Percentiles rank a stretch among this genome's conserved stretches.
These are phyloP conservation scores for Malurus cyaneus DNA, from an alignment of 2,113 vertebrate species.

Conservation along the genomic window DNA sequence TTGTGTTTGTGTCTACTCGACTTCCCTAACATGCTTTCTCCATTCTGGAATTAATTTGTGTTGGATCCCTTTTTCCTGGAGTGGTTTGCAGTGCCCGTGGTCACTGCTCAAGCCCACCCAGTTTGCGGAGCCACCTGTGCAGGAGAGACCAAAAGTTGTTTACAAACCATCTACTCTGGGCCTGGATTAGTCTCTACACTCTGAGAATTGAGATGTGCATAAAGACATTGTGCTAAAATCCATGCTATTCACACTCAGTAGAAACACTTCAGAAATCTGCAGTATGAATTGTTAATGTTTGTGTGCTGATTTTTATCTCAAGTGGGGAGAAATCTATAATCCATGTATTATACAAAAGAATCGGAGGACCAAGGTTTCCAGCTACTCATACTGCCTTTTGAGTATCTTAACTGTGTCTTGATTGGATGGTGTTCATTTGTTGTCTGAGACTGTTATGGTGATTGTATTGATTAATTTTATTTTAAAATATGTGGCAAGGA, in stretches of 20 bases:
- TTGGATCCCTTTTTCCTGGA: neutral
- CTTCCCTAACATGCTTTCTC: neutral
- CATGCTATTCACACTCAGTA: neutral
- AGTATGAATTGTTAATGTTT: conserved; percentile 1
- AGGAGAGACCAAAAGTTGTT: conserved; percentile 22
- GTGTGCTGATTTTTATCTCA: conserved; percentile 31
- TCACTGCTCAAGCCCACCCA: neutral
- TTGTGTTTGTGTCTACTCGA: neutral
- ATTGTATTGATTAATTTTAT: conserved; percentile 60
- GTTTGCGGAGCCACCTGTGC: neutral
- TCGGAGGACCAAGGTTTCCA: conserved; percentile 51
- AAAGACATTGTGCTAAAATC: conserved; percentile 8
- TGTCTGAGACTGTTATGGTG: conserved; percentile 42
- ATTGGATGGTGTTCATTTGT: conserved; percentile 53
- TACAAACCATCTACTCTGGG: neutral
- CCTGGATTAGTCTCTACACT: neutral
- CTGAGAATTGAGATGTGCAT: neutral
- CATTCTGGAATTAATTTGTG: neutral
- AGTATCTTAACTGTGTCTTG: conserved; percentile 51
- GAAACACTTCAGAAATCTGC: neutral
- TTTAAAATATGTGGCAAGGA: conserved; percentile 58
- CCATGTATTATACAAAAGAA: neutral
- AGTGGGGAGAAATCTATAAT: neutral
- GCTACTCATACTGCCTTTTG: conserved; percentile 64
- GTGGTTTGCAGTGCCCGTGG: neutral